Evolutionary conservation across 2,797 vertebrate genomes (phyloP).

Genomic region (Sarcoramphus papa): DNA sequence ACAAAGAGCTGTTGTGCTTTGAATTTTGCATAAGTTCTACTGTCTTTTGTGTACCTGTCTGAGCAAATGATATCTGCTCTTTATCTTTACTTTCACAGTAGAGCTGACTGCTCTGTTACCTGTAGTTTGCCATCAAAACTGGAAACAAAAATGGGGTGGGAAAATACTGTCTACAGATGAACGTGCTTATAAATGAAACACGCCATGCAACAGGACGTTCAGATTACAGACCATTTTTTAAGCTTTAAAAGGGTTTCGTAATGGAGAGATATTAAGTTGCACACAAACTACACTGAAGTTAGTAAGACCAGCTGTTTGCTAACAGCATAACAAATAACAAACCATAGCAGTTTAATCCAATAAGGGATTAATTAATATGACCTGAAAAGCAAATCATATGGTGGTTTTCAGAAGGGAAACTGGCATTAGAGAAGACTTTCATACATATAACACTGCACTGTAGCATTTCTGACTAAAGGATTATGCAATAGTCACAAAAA

Average conservation of each 20-base stretch:
- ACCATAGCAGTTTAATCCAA: background rate
- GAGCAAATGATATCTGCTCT: background rate
- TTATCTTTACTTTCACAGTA: background rate
- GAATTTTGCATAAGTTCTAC: background rate
- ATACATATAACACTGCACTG: background rate
- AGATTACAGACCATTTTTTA: slow-evolving; percentile 16
- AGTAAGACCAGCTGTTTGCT: background rate
- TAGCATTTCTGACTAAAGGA: background rate
- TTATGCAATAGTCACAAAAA: background rate
- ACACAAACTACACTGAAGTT: background rate
- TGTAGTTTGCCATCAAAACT: background rate
- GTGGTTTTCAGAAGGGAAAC: background rate
- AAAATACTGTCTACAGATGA: background rate
- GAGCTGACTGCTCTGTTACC: background rate
- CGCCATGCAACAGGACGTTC: slow-evolving; percentile 8
- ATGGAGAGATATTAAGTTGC: slow-evolving; percentile 17
- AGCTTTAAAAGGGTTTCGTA: slow-evolving; percentile 36
- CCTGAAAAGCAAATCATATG: background rate
- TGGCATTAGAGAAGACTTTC: background rate
- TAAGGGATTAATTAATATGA: background rate
- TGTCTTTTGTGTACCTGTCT: background rate
- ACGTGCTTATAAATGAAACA: slow-evolving; percentile 30
- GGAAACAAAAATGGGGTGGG: background rate
- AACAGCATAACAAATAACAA: background rate
- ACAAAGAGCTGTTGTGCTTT: background rate